Percentiles rank a stretch among this genome's conserved stretches.
These are phyloP conservation scores for Thamnaconus septentrionalis DNA, from an alignment of 2,113 vertebrate genomes.

Conservation along the genomic window DNA sequence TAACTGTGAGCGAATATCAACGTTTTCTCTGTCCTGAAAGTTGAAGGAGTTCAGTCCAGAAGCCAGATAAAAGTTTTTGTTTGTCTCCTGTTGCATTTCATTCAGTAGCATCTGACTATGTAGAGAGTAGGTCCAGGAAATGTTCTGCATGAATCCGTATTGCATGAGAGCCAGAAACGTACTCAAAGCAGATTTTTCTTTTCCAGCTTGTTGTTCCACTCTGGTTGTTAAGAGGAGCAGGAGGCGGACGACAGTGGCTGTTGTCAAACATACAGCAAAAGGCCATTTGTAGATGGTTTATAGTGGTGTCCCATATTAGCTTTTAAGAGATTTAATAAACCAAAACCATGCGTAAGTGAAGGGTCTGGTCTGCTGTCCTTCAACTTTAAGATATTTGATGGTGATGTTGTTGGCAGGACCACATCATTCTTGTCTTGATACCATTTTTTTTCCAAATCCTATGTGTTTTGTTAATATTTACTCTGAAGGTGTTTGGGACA, in stretches of 20 bases:
- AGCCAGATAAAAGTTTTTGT: slow-evolving; percentile 11
- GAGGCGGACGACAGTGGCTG: background rate
- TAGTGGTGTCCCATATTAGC: slow-evolving; percentile 10
- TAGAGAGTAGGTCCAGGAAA: slow-evolving; percentile 35
- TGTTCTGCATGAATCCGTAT: slow-evolving; percentile 66
- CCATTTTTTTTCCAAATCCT: slow-evolving; percentile 30
- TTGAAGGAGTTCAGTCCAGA: slow-evolving; percentile 5
- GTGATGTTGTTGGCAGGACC: slow-evolving; percentile 62
- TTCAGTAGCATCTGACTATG: slow-evolving; percentile 31
- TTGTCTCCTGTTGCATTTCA: slow-evolving; percentile 14
- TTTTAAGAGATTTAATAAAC: slow-evolving; percentile 53
- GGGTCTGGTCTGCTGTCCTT: slow-evolving; percentile 24
- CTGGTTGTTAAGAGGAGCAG: slow-evolving; percentile 14
- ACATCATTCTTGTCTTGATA: slow-evolving; percentile 1
- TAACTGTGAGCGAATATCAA: slow-evolving; percentile 11
- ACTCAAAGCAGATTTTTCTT: slow-evolving; percentile 17
- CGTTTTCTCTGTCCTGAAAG: slow-evolving; percentile 15
- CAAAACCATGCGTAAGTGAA: slow-evolving; percentile 48
- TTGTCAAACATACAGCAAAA: slow-evolving; percentile 9
- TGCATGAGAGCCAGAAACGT: slow-evolving; percentile 62
- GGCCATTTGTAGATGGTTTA: background rate
- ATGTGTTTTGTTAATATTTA: slow-evolving; percentile 35
- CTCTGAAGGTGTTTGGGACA: slow-evolving; percentile 51
- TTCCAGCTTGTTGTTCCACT: slow-evolving; percentile 19
- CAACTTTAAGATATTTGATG: slow-evolving; percentile 31